A percentile compares a stretch with the other conserved stretches of the same genome.
Evolutionary conservation across 2,113 vertebrate species (phyloP).

Genomic region (Chaetura pelagica): DNA sequence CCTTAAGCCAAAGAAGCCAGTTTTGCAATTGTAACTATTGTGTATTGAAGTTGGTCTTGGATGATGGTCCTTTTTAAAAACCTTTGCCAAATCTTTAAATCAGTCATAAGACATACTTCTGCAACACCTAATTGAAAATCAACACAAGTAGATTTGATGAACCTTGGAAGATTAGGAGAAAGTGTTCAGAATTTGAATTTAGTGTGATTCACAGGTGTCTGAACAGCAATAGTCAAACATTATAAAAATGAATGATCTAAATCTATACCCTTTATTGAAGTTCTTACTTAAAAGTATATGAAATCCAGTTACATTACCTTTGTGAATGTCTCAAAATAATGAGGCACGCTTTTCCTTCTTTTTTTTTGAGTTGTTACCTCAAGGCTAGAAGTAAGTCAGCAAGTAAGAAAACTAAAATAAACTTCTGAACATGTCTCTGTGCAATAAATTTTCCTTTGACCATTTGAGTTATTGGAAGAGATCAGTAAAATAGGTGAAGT

Average conservation of each 20-base stretch:
- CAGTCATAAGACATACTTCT: background rate
- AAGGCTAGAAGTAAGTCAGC: background rate
- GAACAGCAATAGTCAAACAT: background rate
- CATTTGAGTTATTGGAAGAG: background rate
- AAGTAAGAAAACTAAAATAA: background rate
- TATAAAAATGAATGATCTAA: background rate
- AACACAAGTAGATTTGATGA: slow-evolving; percentile 3
- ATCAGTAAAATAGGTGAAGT: background rate
- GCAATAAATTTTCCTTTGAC: background rate
- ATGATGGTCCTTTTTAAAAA: background rate
- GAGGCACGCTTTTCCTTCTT: background rate
- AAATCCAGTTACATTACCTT: background rate
- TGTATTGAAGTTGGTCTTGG: background rate
- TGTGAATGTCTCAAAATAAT: background rate
- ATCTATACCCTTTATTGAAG: background rate
- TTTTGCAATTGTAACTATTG: background rate
- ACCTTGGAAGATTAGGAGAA: background rate
- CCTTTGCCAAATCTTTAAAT: background rate
- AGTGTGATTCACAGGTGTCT: background rate
- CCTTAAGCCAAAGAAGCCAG: background rate
- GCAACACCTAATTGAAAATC: slow-evolving; percentile 33
- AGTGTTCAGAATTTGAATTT: slow-evolving; percentile 8
- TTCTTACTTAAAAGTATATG: background rate
- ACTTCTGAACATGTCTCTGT: background rate
- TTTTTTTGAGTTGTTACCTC: background rate